Evolutionary conservation across 2,797 vertebrate genomes (phyloP), one percentile per base, ranked within the genome.

Genomic region (Stomatorhinus walkeri): DNA sequence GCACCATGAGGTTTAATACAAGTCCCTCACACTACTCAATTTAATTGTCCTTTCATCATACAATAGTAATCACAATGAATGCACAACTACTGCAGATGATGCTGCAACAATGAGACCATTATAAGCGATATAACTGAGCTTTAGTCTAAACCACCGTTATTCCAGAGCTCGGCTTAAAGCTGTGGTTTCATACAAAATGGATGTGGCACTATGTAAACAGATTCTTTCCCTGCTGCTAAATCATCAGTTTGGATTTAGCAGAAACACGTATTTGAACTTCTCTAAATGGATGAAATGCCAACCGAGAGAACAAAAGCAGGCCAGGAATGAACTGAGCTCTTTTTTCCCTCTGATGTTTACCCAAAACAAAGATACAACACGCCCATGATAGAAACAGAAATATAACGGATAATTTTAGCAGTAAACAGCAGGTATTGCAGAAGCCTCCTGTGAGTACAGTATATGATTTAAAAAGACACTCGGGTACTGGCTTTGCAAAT

Each of bases 401-500:
- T 91, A 90, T 92, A 93, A 93, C 91, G 92, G 91, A 93, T 93
- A 91, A 92, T 93, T 91, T 93, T 90, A 90, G 76, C 87, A 89
- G 90, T 92, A 93, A 93, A 92, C 92, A 91, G 90, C 92, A 92
- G 91, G 90, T 92, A 94, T 94, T 94, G 94, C 91, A 91, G 91
- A 92, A 92, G 94, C 93, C 91, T 93, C 91, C 92, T 89, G 91
- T 89, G 87, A 91, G 90, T 88, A 90, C 93, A 92, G 91, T 91
- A 92, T 91, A 90, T 94, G 95, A 93, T 95, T 96, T 93, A 93
- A 90, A 94, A 91, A 92, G 90, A 92, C 93, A 94, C 91, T 88
- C 90, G 90, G 88, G 88, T 91, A 95, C 93, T 92, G 93, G 92
- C 91, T 92, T 92, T 93, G 89, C 92, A 96, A 94, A 95, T 94